Conservation (phyloP, 2,113 vertebrate species). For the Heptranchias perlo region DNA sequence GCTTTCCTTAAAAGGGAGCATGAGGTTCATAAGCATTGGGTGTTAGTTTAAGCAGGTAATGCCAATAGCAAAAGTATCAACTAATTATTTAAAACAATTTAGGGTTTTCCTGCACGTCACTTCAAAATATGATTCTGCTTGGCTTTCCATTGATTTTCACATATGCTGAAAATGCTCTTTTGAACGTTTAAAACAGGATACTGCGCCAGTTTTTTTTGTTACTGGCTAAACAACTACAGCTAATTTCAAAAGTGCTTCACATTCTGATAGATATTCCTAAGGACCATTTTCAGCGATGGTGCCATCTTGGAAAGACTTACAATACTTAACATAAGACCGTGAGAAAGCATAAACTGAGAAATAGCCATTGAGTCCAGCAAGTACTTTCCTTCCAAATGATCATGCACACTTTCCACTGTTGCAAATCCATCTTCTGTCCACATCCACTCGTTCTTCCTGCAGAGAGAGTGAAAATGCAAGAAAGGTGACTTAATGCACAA, state of each 20-base stretch:
- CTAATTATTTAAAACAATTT: not conserved
- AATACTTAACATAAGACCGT: not conserved
- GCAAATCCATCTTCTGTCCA: not conserved
- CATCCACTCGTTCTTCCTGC: not conserved
- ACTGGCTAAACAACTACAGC: not conserved
- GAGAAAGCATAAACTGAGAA: not conserved
- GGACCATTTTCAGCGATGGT: not conserved
- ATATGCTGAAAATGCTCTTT: not conserved
- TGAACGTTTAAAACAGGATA: not conserved
- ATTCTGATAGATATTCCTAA: not conserved
- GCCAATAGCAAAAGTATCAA: not conserved
- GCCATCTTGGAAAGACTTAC: not conserved
- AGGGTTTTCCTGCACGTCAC: not conserved
- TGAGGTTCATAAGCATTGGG: not conserved
- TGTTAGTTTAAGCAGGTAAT: not conserved
- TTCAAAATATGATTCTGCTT: not conserved
- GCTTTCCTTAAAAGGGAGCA: not conserved
- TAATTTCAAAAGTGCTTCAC: not conserved
- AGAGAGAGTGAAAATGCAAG: not conserved
- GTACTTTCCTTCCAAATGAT: not conserved
- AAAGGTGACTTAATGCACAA: not conserved
- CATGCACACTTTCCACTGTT: not conserved
- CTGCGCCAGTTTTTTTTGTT: not conserved
- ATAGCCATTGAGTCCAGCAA: not conserved
- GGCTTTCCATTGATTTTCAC: not conserved